These are phyloP conservation scores for Entelurus aequoreus DNA, from an alignment of 2,113 vertebrate species.

Conservation along the genomic window DNA sequence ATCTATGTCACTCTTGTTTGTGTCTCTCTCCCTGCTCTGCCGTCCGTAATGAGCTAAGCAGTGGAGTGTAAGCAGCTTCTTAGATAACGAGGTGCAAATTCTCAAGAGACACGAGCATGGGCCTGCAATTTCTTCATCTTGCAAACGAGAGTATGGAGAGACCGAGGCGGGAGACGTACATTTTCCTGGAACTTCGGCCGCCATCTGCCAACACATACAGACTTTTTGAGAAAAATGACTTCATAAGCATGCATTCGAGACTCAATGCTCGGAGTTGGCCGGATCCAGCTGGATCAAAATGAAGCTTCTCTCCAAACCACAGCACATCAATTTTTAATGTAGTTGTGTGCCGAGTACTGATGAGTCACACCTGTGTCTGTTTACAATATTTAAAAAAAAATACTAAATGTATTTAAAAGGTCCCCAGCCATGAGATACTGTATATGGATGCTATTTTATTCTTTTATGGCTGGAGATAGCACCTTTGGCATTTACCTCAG, in stretches of 20 bases:
- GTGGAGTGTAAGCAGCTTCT: constrained; percentile 63
- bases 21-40: constrained; percentile 24
- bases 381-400: constrained; percentile 21
- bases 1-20: neutral
- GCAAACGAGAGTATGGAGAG: constrained; percentile 48
- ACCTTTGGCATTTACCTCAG: constrained; percentile 34
- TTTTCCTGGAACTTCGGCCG: neutral
- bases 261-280: neutral
- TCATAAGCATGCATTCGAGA: neutral
- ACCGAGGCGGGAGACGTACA: constrained; percentile 10
- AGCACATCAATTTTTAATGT: constrained; percentile 41
- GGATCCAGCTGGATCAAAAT: constrained; percentile 14
- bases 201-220: neutral
- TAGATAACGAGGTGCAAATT: constrained; percentile 63
- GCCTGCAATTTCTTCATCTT: constrained; percentile 44
- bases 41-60: constrained; percentile 66
- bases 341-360: constrained; percentile 14
- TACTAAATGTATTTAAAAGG: constrained; percentile 29
- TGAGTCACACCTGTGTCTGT: constrained; percentile 23
- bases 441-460: constrained; percentile 22
- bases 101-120: constrained; percentile 42
- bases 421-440: constrained; percentile 5
- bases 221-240: constrained; percentile 14
- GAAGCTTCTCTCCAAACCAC: constrained; percentile 22
- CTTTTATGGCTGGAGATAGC: constrained; percentile 42